These are phyloP conservation scores for Parazoanthus darwini DNA, from an alignment of 92 coral and sea anemone species.

Conservation along the genomic window DNA sequence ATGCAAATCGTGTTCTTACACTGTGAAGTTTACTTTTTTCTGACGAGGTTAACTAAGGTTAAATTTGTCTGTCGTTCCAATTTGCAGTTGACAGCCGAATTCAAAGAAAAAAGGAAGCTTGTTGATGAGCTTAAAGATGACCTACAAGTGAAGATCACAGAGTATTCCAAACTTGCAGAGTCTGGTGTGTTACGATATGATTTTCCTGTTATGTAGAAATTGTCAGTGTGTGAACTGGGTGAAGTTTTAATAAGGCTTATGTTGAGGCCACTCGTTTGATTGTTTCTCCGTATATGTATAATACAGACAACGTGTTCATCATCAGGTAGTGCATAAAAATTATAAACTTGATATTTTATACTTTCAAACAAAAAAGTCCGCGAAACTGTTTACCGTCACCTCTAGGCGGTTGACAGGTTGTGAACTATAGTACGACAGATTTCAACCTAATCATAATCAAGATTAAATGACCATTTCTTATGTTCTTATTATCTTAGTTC, in stretches of 20 bases:
- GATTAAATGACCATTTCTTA: too few relatives aligned
- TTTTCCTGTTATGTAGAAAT: background rate
- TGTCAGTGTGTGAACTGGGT: background rate
- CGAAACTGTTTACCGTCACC: too few relatives aligned
- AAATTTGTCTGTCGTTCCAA: background rate
- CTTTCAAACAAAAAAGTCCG: too few relatives aligned
- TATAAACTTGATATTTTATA: too few relatives aligned
- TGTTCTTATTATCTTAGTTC: too few relatives aligned
- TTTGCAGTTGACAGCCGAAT: constrained; percentile 89
- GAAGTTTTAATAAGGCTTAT: too few relatives aligned
- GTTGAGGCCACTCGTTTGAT: background rate
- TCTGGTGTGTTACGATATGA: constrained; percentile 58
- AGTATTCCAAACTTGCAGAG: constrained; percentile 93
- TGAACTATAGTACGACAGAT: too few relatives aligned
- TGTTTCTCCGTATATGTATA: too few relatives aligned
- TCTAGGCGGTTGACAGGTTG: too few relatives aligned
- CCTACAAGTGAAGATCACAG: constrained; percentile 88
- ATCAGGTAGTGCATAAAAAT: too few relatives aligned
- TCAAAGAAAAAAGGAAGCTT: constrained; percentile 90
- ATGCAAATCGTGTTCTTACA: background rate
- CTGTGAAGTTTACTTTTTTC: background rate
- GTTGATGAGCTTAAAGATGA: constrained; percentile 98
- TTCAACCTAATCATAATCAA: too few relatives aligned
- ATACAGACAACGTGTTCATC: too few relatives aligned
- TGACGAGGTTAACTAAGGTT: background rate